Conservation (phyloP, 2,888 invertebrate species). For the Caenorhabditis japonica region DNA sequence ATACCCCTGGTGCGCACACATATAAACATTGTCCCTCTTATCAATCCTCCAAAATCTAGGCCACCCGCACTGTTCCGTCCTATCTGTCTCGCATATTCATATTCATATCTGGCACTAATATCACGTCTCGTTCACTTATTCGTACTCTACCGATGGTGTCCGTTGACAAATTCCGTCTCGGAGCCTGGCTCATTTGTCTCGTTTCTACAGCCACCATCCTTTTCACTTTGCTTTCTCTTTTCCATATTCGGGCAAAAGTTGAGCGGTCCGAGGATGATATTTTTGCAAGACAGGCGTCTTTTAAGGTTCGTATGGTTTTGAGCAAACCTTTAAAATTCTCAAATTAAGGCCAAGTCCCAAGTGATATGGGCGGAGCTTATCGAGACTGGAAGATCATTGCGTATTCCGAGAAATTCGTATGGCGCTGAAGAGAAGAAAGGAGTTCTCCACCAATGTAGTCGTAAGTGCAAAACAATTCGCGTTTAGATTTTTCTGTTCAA, state of each 20-base stretch:
- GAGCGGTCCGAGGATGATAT: constrained; percentile 39
- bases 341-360: constrained; percentile 51
- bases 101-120: constrained; percentile 11
- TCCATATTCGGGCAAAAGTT: constrained; percentile 22
- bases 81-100: neutral
- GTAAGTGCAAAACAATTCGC: no score
- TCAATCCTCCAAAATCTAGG: constrained; percentile 6
- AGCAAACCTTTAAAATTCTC: no score
- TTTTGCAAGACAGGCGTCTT: constrained; percentile 30
- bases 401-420: constrained; percentile 55
- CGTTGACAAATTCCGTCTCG: constrained; percentile 29
- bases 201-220: constrained; percentile 12
- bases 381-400: constrained; percentile 47
- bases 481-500: no score
- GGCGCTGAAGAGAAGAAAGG: constrained; percentile 51
- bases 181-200: constrained; percentile 16
- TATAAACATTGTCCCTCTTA: no score
- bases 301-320: constrained; percentile 38
- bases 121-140: neutral
- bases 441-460: constrained; percentile 62
- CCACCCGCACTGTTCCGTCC: neutral
- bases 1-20: no score
- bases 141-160: constrained; percentile 2
- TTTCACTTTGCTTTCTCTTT: constrained; percentile 16
- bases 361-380: constrained; percentile 60